These are phyloP conservation scores for Dasysyrphus albostriatus DNA, from an alignment of 2,888 invertebrate genomes.

Conservation along the genomic window DNA sequence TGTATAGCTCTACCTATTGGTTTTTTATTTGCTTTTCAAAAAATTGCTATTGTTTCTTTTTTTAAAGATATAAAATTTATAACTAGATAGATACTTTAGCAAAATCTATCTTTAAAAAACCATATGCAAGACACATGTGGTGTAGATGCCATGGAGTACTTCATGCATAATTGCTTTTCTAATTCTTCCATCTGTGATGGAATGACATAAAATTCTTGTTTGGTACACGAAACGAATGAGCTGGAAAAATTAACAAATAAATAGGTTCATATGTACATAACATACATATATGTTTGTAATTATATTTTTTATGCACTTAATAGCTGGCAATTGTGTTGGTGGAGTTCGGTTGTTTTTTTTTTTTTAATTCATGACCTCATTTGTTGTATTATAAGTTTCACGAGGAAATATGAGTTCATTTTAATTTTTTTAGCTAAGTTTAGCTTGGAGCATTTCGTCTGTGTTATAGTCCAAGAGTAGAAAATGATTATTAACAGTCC, in stretches of 20 bases:
- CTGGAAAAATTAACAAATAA: constrained; percentile 31
- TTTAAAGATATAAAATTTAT: neutral
- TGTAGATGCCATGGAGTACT: neutral
- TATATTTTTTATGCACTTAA: neutral
- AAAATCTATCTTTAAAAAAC: neutral
- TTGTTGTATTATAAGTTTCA: neutral
- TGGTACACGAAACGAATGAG: constrained; percentile 25
- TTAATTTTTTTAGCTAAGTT: neutral
- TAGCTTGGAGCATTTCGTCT: neutral
- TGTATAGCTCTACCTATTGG: neutral
- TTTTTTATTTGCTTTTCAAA: neutral
- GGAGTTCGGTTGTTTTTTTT: neutral
- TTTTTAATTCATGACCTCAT: constrained; percentile 12
- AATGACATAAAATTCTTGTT: constrained; percentile 68
- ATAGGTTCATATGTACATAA: too few relatives aligned
- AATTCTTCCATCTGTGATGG: constrained; percentile 26
- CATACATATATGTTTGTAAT: too few relatives aligned
- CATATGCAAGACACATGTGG: constrained; percentile 15
- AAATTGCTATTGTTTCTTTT: neutral
- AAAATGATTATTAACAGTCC: neutral
- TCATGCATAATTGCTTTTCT: constrained; percentile 44
- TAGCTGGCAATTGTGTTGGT: constrained; percentile 13
- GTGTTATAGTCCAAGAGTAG: neutral
- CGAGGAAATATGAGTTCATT: neutral
- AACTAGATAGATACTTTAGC: too few relatives aligned